Base-by-base conservation (phyloP, 1,140 invertebrate species). In the Papilio polyxenes region DNA sequence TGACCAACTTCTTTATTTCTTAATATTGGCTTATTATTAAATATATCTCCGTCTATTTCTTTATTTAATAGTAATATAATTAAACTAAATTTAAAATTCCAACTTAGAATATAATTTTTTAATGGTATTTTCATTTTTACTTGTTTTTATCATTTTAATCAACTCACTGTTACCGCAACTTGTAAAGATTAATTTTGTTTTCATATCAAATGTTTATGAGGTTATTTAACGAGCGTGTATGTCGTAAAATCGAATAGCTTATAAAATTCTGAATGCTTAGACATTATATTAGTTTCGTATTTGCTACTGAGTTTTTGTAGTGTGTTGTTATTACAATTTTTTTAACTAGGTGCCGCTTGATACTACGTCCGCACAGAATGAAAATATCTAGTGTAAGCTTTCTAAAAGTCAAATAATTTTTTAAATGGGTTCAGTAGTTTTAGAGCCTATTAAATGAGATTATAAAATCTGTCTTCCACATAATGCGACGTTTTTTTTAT, bases 161-260 rank as follows among this genome's bases (percentile, higher is more conserved):
- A 56, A 53, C 23, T 7, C 75, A 53, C 23, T 15, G 15, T 77
- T 56, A 37, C 49, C 51, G 48, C 9, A 49, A 72, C 23, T 72
- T n/a, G n/a, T n/a, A n/a, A n/a, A n/a, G n/a, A n/a, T n/a, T n/a
- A n/a, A n/a, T n/a, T 77, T 17, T 77, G 48, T 15, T 77, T 77
- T 53, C 44, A 77, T 53, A 77, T 56, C 20, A 76, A 78, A 79
- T n/a, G 53, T 79, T 79, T 79, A 79, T 37, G 51, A 62, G 23
- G 15, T 79, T 62, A 9, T 78, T 79, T 78, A 78, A 79, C 77
- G 77, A 79, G 51, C 76, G 20, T 31, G 37, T 76, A 75, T 51
- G 77, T 82, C 83, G 79, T 84, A 84, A 84, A 84, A 20, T 53
- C 62, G 49, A 82, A 82, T 82, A 59, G 65, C 11, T 62, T 81